Conservation (phyloP, 2,113 vertebrate species). For the Salvelinus fontinalis region DNA sequence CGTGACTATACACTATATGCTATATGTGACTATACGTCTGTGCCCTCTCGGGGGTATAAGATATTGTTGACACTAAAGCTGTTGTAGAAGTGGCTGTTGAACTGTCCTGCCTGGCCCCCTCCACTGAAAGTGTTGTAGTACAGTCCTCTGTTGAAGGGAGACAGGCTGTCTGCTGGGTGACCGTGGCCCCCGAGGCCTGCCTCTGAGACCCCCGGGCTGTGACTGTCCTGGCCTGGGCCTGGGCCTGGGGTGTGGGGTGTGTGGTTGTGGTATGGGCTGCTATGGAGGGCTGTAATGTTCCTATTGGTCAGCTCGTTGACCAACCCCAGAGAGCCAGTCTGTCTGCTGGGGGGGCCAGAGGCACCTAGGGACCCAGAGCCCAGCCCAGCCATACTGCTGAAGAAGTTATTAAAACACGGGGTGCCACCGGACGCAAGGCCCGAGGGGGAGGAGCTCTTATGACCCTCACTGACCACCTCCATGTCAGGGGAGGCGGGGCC, state of each 20-base stretch:
- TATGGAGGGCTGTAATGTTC: constrained; percentile 76
- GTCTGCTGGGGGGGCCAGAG: constrained; percentile 59
- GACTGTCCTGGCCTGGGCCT: constrained; percentile 40
- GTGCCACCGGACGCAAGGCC: constrained; percentile 65
- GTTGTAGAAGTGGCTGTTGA: constrained; percentile 87
- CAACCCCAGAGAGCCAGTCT: constrained; percentile 71
- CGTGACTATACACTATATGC: constrained; percentile 55
- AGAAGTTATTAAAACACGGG: constrained; percentile 89
- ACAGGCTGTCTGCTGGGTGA: constrained; percentile 59
- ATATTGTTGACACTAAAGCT: constrained; percentile 95
- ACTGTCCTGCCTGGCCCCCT: constrained; percentile 81
- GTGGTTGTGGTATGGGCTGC: constrained; percentile 60
- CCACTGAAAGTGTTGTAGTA: constrained; percentile 92
- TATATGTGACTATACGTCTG: constrained; percentile 79
- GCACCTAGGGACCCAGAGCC: constrained; percentile 59
- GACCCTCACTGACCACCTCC: constrained; percentile 74
- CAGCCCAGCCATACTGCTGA: constrained; percentile 86
- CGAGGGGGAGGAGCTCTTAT: constrained; percentile 80
- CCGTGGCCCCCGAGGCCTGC: constrained; percentile 32
- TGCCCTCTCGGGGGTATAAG: constrained; percentile 89
- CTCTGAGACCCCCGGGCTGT: constrained; percentile 10
- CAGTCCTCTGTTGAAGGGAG: constrained; percentile 77
- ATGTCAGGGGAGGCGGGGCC: constrained; percentile 81
- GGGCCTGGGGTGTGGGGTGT: constrained; percentile 33
- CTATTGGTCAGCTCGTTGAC: constrained; percentile 75